Conservation (phyloP, 2,797 vertebrate species). For the Lophius americanus region DNA sequence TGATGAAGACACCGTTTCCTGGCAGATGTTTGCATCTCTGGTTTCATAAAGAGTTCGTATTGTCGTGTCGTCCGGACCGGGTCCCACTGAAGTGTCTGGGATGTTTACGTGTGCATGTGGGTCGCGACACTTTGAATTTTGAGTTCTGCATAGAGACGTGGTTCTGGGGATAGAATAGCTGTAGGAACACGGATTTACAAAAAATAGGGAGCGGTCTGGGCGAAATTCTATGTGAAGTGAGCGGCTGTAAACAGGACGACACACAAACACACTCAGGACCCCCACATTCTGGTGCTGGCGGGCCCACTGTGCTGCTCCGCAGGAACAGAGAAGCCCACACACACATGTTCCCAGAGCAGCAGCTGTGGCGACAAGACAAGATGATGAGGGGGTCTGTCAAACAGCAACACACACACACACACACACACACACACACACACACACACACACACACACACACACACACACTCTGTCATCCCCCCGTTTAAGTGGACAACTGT, state of each 20-base stretch:
- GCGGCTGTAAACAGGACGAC: constrained; percentile 40
- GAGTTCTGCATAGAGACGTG: not conserved
- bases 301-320: constrained; percentile 39
- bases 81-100: not conserved
- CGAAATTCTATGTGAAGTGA: constrained; percentile 17
- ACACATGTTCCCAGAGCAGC: constrained; percentile 38
- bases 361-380: constrained; percentile 67
- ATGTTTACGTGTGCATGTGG: not conserved
- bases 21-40: constrained; percentile 38
- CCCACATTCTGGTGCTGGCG: constrained; percentile 43
- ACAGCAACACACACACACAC: constrained; percentile 38
- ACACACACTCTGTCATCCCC: constrained; percentile 35
- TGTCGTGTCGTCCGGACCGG: not conserved
- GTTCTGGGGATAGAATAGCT: constrained; percentile 2
- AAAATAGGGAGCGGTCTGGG: not conserved
- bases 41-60: constrained; percentile 10
- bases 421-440: constrained; percentile 38
- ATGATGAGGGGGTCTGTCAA: constrained; percentile 68
- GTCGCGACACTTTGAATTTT: constrained; percentile 1
- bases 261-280: constrained; percentile 16
- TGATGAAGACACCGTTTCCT: constrained; percentile 42
- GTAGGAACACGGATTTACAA: not conserved
- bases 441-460: constrained; percentile 36
- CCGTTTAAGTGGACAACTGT: constrained; percentile 56
- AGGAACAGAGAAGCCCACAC: not conserved